These are phyloP conservation scores for Lagorchestes hirsutus DNA, from an alignment of 2,797 vertebrate species.

Conservation along the genomic window DNA sequence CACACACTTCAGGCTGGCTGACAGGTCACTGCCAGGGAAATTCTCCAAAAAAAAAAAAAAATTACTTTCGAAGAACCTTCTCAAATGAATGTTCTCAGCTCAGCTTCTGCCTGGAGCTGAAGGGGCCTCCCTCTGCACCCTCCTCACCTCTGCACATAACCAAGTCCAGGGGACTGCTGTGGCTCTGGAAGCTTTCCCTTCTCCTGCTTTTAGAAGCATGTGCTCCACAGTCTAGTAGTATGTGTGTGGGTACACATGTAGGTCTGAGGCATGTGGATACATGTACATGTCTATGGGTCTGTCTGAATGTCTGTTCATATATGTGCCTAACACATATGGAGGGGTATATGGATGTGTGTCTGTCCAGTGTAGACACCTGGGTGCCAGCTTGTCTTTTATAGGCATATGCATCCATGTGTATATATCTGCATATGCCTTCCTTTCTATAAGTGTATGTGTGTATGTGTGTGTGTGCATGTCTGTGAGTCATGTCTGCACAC, in stretches of 20 bases:
- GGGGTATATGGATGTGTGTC: not conserved
- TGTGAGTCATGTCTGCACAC: not conserved
- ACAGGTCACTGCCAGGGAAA: slow-evolving; percentile 8
- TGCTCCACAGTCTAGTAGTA: slow-evolving; percentile 16
- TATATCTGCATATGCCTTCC: not conserved
- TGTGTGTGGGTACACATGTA: not conserved
- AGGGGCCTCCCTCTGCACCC: slow-evolving; percentile 26
- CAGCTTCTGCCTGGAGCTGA: not conserved
- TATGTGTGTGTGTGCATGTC: not conserved
- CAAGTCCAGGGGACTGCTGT: slow-evolving; percentile 18
- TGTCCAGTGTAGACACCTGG: not conserved
- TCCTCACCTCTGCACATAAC: not conserved
- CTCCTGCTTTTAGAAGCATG: not conserved
- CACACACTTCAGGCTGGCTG: not conserved
- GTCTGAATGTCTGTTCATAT: not conserved
- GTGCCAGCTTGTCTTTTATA: not conserved
- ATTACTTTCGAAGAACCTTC: not conserved
- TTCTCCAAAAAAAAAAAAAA: not conserved
- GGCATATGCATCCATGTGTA: not conserved
- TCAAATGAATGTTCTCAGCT: not conserved
- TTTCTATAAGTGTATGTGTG: not conserved
- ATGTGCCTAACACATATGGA: slow-evolving; percentile 43
- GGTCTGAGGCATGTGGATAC: not conserved
- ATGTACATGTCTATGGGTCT: slow-evolving; percentile 20
- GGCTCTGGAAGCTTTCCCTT: not conserved